These are phyloP conservation scores for Epizoanthus scotinus DNA, from an alignment of 92 coral and sea anemone species.

Conservation along the genomic window DNA sequence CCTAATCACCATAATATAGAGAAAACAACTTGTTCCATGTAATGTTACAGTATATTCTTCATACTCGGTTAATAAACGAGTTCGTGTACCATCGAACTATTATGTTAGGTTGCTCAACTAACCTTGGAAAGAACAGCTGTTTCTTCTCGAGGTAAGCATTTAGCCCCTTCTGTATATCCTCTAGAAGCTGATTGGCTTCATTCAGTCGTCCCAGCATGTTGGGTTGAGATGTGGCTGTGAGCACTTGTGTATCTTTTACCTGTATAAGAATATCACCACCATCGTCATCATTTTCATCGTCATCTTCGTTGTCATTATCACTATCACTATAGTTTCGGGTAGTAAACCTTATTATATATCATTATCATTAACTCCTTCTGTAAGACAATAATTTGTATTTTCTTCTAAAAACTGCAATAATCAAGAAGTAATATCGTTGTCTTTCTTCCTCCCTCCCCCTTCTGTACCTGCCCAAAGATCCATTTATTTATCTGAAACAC, in stretches of 20 bases:
- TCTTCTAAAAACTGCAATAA: too few relatives aligned
- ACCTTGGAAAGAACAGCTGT: slow-evolving; percentile 99
- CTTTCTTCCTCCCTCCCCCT: too few relatives aligned
- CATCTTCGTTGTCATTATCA: background rate
- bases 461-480: too few relatives aligned
- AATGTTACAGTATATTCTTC: too few relatives aligned
- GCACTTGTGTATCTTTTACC: slow-evolving; percentile 92
- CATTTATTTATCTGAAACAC: too few relatives aligned
- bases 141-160: slow-evolving; percentile 98
- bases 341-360: too few relatives aligned
- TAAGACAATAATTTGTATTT: too few relatives aligned
- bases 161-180: slow-evolving; percentile 98
- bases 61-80: too few relatives aligned
- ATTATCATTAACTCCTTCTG: too few relatives aligned
- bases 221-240: slow-evolving; percentile 90
- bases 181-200: slow-evolving; percentile 92
- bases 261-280: background rate
- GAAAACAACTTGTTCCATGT: too few relatives aligned
- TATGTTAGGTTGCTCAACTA: background rate
- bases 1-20: too few relatives aligned
- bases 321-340: background rate
- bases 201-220: slow-evolving; percentile 96
- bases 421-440: too few relatives aligned
- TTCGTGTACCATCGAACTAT: background rate
- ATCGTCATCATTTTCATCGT: background rate